phyloP scores from a whole-genome alignment of 2,113 vertebrate genomes.

The Oryzias woworae region DNA sequence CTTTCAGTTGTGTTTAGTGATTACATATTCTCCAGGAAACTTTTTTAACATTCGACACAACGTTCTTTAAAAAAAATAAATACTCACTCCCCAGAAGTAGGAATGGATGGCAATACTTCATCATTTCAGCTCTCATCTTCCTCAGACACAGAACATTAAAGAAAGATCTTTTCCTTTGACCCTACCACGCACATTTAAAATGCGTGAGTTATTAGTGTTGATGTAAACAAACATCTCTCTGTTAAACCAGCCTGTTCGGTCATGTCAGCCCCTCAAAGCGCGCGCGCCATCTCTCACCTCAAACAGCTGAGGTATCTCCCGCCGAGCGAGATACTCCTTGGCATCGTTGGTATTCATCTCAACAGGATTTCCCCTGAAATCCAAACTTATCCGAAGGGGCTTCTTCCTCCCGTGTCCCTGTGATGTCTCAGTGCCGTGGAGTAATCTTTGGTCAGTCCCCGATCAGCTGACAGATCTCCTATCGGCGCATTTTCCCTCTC shows the following conservation, averaged over 20 bases:
- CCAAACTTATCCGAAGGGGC: conserved; percentile 39
- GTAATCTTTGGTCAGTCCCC: conserved; percentile 27
- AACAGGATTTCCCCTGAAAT: conserved; percentile 26
- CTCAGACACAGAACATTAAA: neutral
- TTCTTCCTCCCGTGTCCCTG: neutral
- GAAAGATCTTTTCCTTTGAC: neutral
- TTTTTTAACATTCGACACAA: too few species aligned
- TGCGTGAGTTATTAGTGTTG: neutral
- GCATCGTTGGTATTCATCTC: conserved; percentile 90
- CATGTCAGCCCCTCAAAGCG: conserved; percentile 1
- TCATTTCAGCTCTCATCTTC: too few species aligned
- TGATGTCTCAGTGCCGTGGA: conserved; percentile 3
- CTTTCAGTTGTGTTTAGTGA: too few species aligned
- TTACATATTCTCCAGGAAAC: too few species aligned
- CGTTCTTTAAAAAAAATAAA: too few species aligned
- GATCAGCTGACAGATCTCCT: conserved; percentile 19
- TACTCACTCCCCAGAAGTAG: too few species aligned
- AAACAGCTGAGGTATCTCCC: conserved; percentile 96
- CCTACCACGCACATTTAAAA: neutral
- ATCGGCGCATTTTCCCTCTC: conserved; percentile 64
- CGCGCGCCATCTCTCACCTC: conserved; percentile 81
- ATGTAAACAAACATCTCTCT: neutral
- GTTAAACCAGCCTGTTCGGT: neutral
- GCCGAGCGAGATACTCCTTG: conserved; percentile 92
- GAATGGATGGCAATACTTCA: too few species aligned